Base-by-base conservation (phyloP, 2,113 vertebrate species). In the Gyps fulvus region DNA sequence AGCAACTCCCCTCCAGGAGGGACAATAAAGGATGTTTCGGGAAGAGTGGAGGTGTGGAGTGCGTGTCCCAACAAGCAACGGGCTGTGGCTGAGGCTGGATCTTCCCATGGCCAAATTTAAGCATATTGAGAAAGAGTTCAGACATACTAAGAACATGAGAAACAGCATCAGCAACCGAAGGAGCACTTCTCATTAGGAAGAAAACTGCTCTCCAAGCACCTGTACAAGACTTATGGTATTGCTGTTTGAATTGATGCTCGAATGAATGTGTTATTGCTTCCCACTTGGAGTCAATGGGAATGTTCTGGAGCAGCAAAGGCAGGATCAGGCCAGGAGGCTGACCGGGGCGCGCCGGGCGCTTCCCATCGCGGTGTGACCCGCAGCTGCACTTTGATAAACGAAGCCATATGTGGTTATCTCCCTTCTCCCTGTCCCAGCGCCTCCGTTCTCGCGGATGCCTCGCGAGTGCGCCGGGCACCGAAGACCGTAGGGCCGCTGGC, bases 351-450 rank as follows among this genome's bases (percentile, higher is more conserved):
- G 72, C 26, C 26, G 32, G 52, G 57, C 6, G 54, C 19, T 58
- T 8, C 19, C 12, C 40, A 0, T 18, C 17, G 67, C 89, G 42
- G 80, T 13, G 72, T 23, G 72, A 89, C 50, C 70, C 38, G 93
- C 92, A 52, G 88, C 95, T 91, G 96, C 94, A 92, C 95, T 96
- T 93, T 92, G 84, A 81, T 65, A 76, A 84, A 92, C 17, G 85
- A 97, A 96, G 97, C 95, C 94, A 95, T 93, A 94, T 81, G 95
- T 62, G 49, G 40, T 66, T 87, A 42, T 65, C 74, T 72, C 22
- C 55, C 45, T 54, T 2, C 34, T 70, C 25, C 45, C 31, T 40
- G 5, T 2, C 40, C 42, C 16, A 5, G n/a, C 40, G 16, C 43
- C 62, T 59, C 77, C 10, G 9, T 13, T n/a, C 42, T 7, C 27